These are phyloP conservation scores for Crocodylus rhombifer DNA, from an alignment of 2,797 vertebrate genomes.

Conservation along the genomic window DNA sequence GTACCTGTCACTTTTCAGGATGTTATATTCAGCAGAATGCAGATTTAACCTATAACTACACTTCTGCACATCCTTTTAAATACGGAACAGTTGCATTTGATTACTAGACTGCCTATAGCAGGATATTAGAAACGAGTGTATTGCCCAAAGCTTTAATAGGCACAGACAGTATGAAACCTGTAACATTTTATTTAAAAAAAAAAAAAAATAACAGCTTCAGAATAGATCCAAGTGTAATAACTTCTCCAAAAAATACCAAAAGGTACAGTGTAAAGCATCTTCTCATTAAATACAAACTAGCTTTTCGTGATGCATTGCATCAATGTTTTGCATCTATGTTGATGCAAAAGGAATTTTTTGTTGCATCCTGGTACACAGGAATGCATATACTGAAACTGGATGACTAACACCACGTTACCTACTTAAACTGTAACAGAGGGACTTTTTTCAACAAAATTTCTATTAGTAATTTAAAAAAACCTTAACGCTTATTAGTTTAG, in stretches of 20 bases:
- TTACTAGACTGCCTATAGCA: slow-evolving; percentile 9
- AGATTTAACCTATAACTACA: not conserved
- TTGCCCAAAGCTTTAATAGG: slow-evolving; percentile 49
- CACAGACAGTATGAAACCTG: slow-evolving; percentile 76
- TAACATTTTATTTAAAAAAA: slow-evolving; percentile 82
- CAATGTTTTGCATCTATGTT: slow-evolving; percentile 83
- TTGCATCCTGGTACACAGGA: slow-evolving; percentile 77
- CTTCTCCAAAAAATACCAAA: slow-evolving; percentile 84
- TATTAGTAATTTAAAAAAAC: slow-evolving; percentile 36
- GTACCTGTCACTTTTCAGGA: not conserved
- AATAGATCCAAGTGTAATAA: slow-evolving; percentile 84
- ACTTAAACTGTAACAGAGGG: slow-evolving; percentile 66
- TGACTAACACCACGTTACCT: slow-evolving; percentile 67
- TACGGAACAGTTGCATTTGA: not conserved
- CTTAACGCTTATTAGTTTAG: slow-evolving; percentile 38
- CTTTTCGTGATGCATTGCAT: slow-evolving; percentile 85
- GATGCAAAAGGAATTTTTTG: slow-evolving; percentile 81
- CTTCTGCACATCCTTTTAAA: not conserved
- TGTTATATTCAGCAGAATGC: not conserved
- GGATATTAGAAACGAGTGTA: not conserved
- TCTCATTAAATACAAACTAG: slow-evolving; percentile 85
- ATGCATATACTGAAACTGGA: slow-evolving; percentile 71
- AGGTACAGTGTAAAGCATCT: slow-evolving; percentile 84
- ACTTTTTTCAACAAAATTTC: slow-evolving; percentile 9
- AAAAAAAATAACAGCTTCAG: slow-evolving; percentile 80